Base-by-base conservation (phyloP, 1,140 invertebrate species). In the Solen grandis region DNA sequence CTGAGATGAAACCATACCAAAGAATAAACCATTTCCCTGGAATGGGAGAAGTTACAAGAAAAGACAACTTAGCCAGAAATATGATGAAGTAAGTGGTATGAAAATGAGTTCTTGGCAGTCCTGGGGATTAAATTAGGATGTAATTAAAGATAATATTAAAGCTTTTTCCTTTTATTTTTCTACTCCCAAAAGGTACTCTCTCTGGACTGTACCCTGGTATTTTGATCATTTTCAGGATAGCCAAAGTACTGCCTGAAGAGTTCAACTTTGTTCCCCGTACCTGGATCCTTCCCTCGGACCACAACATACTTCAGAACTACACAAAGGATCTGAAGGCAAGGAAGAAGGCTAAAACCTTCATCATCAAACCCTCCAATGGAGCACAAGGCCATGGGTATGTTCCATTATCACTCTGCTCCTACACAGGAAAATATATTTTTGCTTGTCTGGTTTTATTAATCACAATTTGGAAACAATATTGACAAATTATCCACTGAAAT, bases 21-120 rank as follows among this genome's bases (percentile, higher is more conserved):
- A 81, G 88, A 68, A 90, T 92, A 22, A 93, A 93, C 77, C 92
- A 93, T 83, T 93, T 92, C 73, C 91, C 91, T 31, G 91, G 90
- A 36, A 93, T 93, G 92, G 90, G 87, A 3, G 91, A 93, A 74
- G 88, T 93, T 16, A 91, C 90, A 10, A 75, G 91, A 31, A 93
- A 93, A 84, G 92, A 93, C 76, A 85, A 82, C 31, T 80, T 93
- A 10, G 91, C 91, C 27, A 86, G 91, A 50, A 93, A 93, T 65
- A 87, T 92, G 75, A 52, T 84, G 22, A 93, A 91, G 91, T 92
- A 87, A 87, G 88, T 69, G 16, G 1, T n/a, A n/a, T n/a, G n/a
- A n/a, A n/a, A n/a, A n/a, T n/a, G n/a, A n/a, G n/a, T n/a, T n/a
- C n/a, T n/a, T n/a, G n/a, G n/a, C n/a, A n/a, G n/a, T n/a, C n/a